phyloP scores from a whole-genome alignment of 2,797 vertebrate genomes.

The Loris lydekkerianus region DNA sequence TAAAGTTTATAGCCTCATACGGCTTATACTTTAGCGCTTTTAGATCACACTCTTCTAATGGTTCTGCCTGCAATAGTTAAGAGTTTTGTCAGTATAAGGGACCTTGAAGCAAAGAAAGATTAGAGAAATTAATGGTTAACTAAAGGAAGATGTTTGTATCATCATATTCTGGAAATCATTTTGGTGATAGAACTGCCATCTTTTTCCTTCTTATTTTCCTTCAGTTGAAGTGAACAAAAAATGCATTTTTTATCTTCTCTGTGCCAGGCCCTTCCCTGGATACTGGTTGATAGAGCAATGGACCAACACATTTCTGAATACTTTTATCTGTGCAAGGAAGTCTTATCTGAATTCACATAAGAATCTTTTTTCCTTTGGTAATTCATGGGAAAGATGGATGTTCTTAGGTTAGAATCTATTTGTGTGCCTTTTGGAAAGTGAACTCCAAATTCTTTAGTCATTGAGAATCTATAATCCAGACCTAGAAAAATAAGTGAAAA shows the following conservation, averaged over 20 bases:
- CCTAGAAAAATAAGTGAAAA: background rate
- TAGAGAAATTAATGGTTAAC: conserved; percentile 22
- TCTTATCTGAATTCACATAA: background rate
- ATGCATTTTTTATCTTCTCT: background rate
- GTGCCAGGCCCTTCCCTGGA: background rate
- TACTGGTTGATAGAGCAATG: background rate
- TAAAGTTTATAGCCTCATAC: background rate
- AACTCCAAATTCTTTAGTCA: background rate
- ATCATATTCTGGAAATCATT: background rate
- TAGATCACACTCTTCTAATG: background rate
- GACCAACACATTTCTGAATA: background rate
- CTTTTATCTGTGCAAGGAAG: background rate
- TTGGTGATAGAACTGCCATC: background rate
- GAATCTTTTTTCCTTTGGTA: background rate
- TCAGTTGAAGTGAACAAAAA: background rate
- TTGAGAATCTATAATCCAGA: background rate
- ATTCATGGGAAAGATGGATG: background rate
- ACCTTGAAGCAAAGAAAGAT: background rate
- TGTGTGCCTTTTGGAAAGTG: background rate
- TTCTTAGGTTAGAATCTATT: background rate
- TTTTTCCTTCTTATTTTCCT: background rate
- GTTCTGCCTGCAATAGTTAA: background rate
- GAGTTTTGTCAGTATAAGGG: background rate
- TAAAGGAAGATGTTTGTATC: background rate
- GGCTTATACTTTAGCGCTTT: background rate